A percentile compares a stretch with the other conserved stretches of the same genome.
These are phyloP conservation scores for Caenorhabditis sinica DNA, from an alignment of 2,888 invertebrate species.

Conservation along the genomic window DNA sequence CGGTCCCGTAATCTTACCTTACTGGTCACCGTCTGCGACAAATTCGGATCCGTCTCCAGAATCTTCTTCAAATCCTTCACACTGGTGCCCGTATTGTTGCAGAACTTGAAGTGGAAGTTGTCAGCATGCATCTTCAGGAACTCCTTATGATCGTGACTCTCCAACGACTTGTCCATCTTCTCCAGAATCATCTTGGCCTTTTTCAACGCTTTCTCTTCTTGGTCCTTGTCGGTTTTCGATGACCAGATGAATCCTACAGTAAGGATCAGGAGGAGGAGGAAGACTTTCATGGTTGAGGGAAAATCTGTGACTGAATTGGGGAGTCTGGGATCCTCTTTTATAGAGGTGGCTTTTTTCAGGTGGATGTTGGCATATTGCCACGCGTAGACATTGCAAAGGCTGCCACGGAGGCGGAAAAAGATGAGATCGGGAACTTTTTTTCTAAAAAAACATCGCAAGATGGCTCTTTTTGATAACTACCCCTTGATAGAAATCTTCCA, in stretches of 20 bases:
- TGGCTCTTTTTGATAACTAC: neutral
- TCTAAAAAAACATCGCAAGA: neutral
- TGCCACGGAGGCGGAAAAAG: too few species aligned
- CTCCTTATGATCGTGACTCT: neutral
- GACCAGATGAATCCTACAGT: neutral
- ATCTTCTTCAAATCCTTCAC: conserved; percentile 18
- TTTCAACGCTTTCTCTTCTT: neutral
- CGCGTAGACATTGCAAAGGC: too few species aligned
- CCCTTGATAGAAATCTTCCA: neutral
- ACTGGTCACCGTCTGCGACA: conserved; percentile 1
- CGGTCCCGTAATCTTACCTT: too few species aligned
- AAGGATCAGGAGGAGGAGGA: neutral
- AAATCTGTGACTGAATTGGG: neutral
- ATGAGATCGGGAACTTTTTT: too few species aligned
- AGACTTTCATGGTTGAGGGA: neutral
- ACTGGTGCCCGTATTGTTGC: neutral
- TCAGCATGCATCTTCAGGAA: conserved; percentile 7
- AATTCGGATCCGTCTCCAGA: conserved; percentile 10
- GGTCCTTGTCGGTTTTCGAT: neutral
- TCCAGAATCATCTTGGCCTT: conserved; percentile 2
- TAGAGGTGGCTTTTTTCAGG: neutral
- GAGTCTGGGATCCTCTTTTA: neutral
- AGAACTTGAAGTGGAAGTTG: conserved; percentile 27
- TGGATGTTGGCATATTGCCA: too few species aligned
- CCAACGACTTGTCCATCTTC: conserved; percentile 11